phyloP scores from a whole-genome alignment of 2,113 vertebrate genomes.

The Pedetes capensis region DNA sequence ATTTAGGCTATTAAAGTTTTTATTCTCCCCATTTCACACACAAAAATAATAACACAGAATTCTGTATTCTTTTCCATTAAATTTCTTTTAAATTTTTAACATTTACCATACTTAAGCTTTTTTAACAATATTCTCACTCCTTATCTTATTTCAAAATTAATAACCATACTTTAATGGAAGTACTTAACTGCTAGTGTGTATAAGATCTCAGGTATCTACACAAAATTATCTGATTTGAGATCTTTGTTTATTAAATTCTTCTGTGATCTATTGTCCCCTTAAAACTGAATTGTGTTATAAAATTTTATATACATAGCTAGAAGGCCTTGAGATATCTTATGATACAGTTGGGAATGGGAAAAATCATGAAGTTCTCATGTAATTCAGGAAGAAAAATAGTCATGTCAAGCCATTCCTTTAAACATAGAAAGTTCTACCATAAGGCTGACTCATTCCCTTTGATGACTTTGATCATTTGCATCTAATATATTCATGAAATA shows the following conservation, averaged over 20 bases:
- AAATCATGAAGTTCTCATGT: fast-evolving
- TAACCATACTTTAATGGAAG: background rate
- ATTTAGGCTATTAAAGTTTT: background rate
- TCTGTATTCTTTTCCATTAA: background rate
- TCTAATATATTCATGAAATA: background rate
- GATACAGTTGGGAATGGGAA: fast-evolving
- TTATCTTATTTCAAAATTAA: background rate
- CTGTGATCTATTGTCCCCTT: background rate
- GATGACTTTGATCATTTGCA: background rate
- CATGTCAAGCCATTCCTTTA: no score
- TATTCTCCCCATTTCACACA: background rate
- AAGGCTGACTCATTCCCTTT: fast-evolving
- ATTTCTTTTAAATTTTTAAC: background rate
- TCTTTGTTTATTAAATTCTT: background rate
- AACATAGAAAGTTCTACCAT: no score
- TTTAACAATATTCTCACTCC: background rate
- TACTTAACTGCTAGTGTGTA: fast-evolving
- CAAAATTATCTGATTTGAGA: background rate
- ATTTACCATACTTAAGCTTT: background rate
- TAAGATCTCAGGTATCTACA: background rate
- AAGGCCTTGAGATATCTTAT: background rate
- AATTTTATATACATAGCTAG: background rate
- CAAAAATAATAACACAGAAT: background rate
- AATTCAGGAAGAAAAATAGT: background rate
- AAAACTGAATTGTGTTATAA: background rate